Base-by-base conservation (phyloP, 2,797 vertebrate species). In the Furcifer pardalis region DNA sequence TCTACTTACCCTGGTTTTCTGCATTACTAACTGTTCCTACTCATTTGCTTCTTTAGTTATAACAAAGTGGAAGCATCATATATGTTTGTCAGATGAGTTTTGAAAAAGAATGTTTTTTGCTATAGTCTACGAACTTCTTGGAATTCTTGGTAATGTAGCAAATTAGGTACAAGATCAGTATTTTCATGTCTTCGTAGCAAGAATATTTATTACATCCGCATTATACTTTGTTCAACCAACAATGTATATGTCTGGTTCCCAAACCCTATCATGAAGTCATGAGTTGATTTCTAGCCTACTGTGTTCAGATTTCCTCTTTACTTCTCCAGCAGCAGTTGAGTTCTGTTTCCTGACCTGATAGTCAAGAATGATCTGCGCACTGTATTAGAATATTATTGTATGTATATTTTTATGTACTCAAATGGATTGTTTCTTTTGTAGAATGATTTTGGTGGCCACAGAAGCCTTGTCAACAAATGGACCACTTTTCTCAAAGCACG, bases 401-500 rank as follows among this genome's bases (percentile, higher is more conserved):
- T 37, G n/a, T n/a, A n/a, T 62, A 2, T 32, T 23, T 76, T 77
- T 32, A 40, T 27, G 12, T 68, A 23, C 52, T 52, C 32, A 78
- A 10, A 15, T 10, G 81, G 85, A 77, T 46, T 35, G 25, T 49
- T 52, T 87, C 86, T 46, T 37, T 91, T 63, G 88, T 96, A 99
- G 99, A 99, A 99, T 88, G 98, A 99, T 87, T 97, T 99, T 60
- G 99, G 98, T 62, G 99, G 99, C 30, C 98, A 99, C 95, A 97
- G 99, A 90, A 99, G 98, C 91, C 97, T 99, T 76, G 98, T 99
- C 59, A 99, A 99, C 92, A 99, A 99, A 90, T 99, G 99, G 99
- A 99, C 98, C 6, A 99, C 99, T 25, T 99, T 99, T 91, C 92
- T 99, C 52, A 99, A 99, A 93, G 98, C 99, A n/a, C 97, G 98